Evolutionary conservation across 2,797 vertebrate genomes (phyloP), one percentile per base, ranked within the genome.

Genomic region (Manis crassicaudata): DNA sequence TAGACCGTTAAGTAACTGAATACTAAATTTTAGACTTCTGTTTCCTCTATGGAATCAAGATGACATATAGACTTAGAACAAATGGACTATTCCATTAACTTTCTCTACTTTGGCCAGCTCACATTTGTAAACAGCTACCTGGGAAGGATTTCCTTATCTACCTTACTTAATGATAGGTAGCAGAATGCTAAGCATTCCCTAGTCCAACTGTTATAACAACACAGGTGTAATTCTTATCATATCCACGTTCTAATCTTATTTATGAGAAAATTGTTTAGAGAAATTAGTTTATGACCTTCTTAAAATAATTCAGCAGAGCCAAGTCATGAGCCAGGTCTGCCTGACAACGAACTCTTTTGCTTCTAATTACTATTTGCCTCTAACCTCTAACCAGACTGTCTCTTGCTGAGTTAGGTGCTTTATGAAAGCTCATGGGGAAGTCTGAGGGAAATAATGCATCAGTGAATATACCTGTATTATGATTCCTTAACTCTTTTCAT

Each of bases 281-380:
- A 37, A 20, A 17, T 88, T 84, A 43, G 29, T 82, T 93, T 95
- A 70, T 70, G 72, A 79, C 70, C 18, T 81, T 81, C 58, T 77
- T 50, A 96, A 86, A 95, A 82, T 67, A 94, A 92, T 46, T 94
- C 35, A 35, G 56, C 50, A 82, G n/a, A 84, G 21, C 32, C 52
- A 94, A 62, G 58, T 11, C 6, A 86, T 29, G 46, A 46, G 25
- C 7, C 56, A 85, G n/a, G 18, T 86, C 43, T 85, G 20, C 60
- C 23, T 88, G 29, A 85, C 56, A 50, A 88, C 17, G 88, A 95
- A 65, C 7, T 23, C 46, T 54, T 35, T 46, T 88, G 50, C 25
- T 52, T 29, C 16, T 70, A 88, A 12, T 13, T 50, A 37, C 37
- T 27, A 37, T 2, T 11, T 46, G 46, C 46, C 46, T 46, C 11